Conservation (phyloP, 2,797 vertebrate genomes). For the Onychomys leucogaster region DNA sequence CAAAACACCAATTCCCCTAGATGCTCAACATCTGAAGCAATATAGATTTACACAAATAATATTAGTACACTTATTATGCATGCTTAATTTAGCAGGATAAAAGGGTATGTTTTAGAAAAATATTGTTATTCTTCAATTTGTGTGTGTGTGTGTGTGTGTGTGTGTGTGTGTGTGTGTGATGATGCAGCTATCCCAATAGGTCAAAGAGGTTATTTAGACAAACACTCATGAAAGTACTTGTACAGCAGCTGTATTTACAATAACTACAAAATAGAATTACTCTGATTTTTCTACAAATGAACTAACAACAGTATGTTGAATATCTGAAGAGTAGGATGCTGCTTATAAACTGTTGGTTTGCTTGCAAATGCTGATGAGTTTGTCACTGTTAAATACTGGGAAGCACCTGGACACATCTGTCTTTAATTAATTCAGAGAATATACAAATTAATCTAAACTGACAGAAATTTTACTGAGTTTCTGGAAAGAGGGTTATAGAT, state of each 20-base stretch:
- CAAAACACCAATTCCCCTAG: not conserved
- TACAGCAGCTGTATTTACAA: not conserved
- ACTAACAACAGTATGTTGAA: not conserved
- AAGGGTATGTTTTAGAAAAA: not conserved
- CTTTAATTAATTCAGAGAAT: not conserved
- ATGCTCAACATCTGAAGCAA: not conserved
- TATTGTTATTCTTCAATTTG: not conserved
- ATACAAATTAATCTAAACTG: no score
- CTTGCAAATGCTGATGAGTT: no score
- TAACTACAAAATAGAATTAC: not conserved
- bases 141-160: not conserved
- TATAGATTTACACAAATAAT: not conserved
- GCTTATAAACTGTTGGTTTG: not conserved
- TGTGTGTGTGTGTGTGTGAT: not conserved
- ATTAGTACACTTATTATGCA: not conserved
- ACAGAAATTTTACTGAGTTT: not conserved
- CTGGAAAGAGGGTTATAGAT: not conserved
- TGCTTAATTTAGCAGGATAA: not conserved
- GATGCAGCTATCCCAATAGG: not conserved
- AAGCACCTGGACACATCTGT: not conserved
- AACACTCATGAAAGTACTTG: not conserved
- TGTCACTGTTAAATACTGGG: not conserved
- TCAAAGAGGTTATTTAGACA: not conserved
- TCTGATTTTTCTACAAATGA: not conserved
- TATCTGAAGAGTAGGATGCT: not conserved